phyloP scores from a whole-genome alignment of 2,113 vertebrate species.

The Notarius quadriscutis region DNA sequence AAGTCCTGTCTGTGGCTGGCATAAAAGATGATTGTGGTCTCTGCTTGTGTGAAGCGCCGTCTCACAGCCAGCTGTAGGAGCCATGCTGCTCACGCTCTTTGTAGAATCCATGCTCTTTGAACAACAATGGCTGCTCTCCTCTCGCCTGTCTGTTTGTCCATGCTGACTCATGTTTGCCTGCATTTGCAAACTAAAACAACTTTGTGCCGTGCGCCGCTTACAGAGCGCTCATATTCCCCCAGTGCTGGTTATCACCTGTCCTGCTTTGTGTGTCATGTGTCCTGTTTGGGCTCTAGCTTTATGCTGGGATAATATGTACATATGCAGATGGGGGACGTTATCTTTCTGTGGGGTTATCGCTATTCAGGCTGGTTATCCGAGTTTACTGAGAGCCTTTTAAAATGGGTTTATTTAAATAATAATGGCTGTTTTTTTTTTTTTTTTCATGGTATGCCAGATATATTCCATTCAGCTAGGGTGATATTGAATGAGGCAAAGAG shows the following conservation, averaged over 20 bases:
- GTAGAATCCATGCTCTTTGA: constrained; percentile 20
- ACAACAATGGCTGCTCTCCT: not conserved
- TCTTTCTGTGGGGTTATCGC: constrained; percentile 33
- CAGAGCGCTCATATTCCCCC: constrained; percentile 5
- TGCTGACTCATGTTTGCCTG: constrained; percentile 28
- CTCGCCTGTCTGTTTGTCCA: constrained; percentile 15
- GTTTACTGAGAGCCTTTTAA: constrained; percentile 8
- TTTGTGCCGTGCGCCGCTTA: constrained; percentile 10
- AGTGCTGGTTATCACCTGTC: constrained; percentile 18
- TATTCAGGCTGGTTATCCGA: not conserved
- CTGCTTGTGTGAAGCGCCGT: not conserved
- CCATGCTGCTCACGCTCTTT: constrained; percentile 20
- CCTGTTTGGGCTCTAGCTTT: constrained; percentile 35
- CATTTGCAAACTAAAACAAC: constrained; percentile 37
- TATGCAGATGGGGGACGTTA: constrained; percentile 47
- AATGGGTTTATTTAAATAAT: constrained; percentile 18
- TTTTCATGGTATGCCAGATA: too few relatives aligned
- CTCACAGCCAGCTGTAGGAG: constrained; percentile 28
- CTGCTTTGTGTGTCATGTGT: not conserved
- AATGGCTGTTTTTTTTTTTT: not conserved
- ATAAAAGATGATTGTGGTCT: constrained; percentile 39
- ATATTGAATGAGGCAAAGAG: too few relatives aligned
- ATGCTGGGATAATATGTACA: constrained; percentile 45
- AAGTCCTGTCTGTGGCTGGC: constrained; percentile 51
- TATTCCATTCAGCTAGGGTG: too few relatives aligned